Conservation (phyloP, 2,888 invertebrate species). For the Serrognathus titanus region DNA sequence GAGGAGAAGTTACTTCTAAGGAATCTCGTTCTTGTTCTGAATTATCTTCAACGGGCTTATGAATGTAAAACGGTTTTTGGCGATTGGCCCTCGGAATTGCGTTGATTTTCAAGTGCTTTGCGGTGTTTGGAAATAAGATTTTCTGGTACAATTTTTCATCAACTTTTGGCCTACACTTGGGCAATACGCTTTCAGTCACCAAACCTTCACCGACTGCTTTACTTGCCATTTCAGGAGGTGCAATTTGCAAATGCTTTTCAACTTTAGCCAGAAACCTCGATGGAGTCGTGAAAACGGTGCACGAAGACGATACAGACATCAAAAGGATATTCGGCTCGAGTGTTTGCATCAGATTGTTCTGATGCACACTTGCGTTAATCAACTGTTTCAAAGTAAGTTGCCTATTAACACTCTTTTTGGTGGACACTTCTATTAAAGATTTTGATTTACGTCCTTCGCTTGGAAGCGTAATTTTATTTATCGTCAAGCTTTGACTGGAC, state of each 20-base stretch:
- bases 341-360: neutral
- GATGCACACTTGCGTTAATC: neutral
- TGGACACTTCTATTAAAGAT: constrained; percentile 13
- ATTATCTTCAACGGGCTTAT: neutral
- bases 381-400: constrained; percentile 8
- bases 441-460: constrained; percentile 4
- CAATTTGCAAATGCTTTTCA: constrained; percentile 10
- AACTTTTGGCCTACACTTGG: neutral
- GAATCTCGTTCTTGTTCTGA: constrained; percentile 7
- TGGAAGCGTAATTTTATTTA: neutral
- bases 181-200: neutral
- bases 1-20: neutral
- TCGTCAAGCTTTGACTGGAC: constrained; percentile 7
- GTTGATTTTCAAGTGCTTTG: neutral
- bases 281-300: constrained; percentile 11
- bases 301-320: constrained; percentile 12
- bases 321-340: constrained; percentile 8
- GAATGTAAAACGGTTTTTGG: constrained; percentile 13
- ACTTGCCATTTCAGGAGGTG: neutral
- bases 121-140: constrained; percentile 7
- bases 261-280: constrained; percentile 12
- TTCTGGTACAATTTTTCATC: constrained; percentile 11
- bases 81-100: neutral
- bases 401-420: constrained; percentile 7
- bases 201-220: neutral